Evolutionary conservation across 2,888 invertebrate genomes (phyloP), one percentile per base, ranked within the genome.

Genomic region (Cryptocephalus moraei): DNA sequence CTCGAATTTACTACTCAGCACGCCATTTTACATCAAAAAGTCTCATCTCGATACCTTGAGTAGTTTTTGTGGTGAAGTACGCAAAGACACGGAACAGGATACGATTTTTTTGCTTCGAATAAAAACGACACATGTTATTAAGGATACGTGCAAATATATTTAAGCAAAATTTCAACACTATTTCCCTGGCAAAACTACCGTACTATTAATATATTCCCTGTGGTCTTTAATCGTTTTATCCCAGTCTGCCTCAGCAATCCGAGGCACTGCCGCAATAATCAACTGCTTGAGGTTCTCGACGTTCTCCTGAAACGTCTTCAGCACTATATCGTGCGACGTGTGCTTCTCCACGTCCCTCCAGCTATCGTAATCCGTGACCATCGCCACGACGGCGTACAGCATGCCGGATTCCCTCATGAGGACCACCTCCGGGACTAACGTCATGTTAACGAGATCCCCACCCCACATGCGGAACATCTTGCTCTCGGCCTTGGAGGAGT

Each of bases 281-380:
- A 95, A 74, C 39, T 79, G 72, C 14, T 81, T 82, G 0, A 93
- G 84, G 67, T 89, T 91, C 45, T 73, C 69, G 4, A 88, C 82
- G 72, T 94, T 93, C 58, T 80, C 75, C 45, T 81, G 79, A 64
- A 95, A 90, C 44, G 80, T 85, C 44, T 77, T 78, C 55, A 94
- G 65, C 1, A 94, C 94, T 39, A 73, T 72, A 13, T 80, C 80
- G 4, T 81, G 81, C 9, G 94, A 89, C 70, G 77, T 70, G 40
- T 79, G 80, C 12, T 36, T n/a, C 33, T 76, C 82, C 32, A 75
- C 74, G 50, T 86, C 84, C 59, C 82, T 80, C 97, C 97, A 99
- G 62, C 95, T 94, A 68, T 99, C 97, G 66, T 96, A 99, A 71
- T 99, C 99, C 0, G 99, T 99, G 11, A 91, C 91, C 64, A 97